Evolutionary conservation across 2,888 invertebrate genomes (phyloP).

Genomic region (Leptopilina myrica): DNA sequence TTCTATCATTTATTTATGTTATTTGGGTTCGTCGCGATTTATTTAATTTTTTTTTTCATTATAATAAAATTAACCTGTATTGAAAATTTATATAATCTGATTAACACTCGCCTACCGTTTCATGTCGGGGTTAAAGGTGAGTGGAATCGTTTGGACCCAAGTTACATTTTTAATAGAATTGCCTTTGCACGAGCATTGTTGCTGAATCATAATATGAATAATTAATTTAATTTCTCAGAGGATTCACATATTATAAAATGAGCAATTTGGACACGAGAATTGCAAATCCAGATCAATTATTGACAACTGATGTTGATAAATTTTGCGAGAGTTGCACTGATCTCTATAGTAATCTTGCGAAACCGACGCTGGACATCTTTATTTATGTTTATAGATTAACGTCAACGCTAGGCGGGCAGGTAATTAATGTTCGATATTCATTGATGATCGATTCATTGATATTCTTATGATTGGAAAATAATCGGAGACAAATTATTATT

Average conservation of each 20-base stretch:
- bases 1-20: neutral
- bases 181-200: neutral
- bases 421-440: slow-evolving; percentile 63
- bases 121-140: slow-evolving; percentile 31
- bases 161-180: neutral
- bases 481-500: too few relatives aligned
- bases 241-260: slow-evolving; percentile 98
- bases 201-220: slow-evolving; percentile 11
- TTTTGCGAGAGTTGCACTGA: slow-evolving; percentile 97
- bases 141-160: neutral
- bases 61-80: neutral
- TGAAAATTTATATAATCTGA: neutral
- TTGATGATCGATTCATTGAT: slow-evolving; percentile 29
- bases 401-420: slow-evolving; percentile 89
- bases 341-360: slow-evolving; percentile 96
- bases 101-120: slow-evolving; percentile 1
- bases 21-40: neutral
- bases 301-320: slow-evolving; percentile 97
- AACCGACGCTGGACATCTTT: slow-evolving; percentile 95
- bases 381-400: slow-evolving; percentile 95
- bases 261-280: slow-evolving; percentile 96
- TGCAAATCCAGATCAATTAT: slow-evolving; percentile 95
- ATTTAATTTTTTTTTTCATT: neutral
- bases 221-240: slow-evolving; percentile 78
- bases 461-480: neutral